Base-by-base conservation (phyloP, 2,888 invertebrate genomes). In the Leptinotarsa peninsularis region DNA sequence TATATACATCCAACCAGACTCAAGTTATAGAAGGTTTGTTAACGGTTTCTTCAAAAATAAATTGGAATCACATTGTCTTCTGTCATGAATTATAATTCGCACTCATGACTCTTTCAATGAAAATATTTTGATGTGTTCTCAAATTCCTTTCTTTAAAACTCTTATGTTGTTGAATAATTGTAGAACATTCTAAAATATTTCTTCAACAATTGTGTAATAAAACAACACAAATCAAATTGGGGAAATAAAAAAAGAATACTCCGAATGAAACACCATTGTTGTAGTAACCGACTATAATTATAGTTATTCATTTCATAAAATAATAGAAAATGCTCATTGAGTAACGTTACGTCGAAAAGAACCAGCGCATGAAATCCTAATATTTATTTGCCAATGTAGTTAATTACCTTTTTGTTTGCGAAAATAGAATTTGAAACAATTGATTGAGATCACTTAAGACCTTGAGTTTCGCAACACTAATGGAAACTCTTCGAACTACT, bases 311-410 rank as follows among this genome's bases (percentile, higher is more conserved):
- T 63, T 63, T 63, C 63, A 63, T 63, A 63, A 63, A 63, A 63
- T 50, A 71, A 49, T 71, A 71, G 76, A 73, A 71, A 71, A 70
- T 68, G 54, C 18, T 71, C 33, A 56, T 73, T 66, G 66, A 58
- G 56, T 50, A 73, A 66, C 43, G 60, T 73, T 67, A 50, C 67
- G 66, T 73, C 43, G 17, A 71, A 73, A 76, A 71, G 54, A 76
- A 76, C 56, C 67, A 76, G 76, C 67, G 67, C 76, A 71, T 76
- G 70, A 76, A 73, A 71, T 27, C 56, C 56, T 69, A 66, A 49
- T 71, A 27, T 66, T 43, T 67, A 54, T 69, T 56, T 58, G 49
- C 49, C 69, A 69, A 56, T 49, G 54, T 21, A 43, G 49, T 58
- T 58, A 58, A 70, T 70, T 70, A 58, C 58, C 49, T 58, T 58